A percentile compares a stretch with the other conserved stretches of the same genome.
phyloP scores from a whole-genome alignment of 2,113 vertebrate genomes.

The Actinemys pallida region DNA sequence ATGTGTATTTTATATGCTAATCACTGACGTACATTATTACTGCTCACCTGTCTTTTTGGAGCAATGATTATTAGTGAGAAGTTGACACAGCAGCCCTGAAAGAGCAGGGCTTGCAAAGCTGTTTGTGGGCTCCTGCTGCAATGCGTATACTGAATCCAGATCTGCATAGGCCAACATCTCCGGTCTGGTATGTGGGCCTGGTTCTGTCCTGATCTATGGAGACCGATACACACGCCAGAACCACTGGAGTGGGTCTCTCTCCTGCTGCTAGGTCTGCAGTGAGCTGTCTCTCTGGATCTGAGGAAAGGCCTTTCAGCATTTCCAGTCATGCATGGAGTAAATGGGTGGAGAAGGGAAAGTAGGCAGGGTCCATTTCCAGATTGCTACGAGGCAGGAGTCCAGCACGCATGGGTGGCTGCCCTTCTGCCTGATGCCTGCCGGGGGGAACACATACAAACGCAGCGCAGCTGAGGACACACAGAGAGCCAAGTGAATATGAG shows the following conservation, averaged over 20 bases:
- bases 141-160: neutral
- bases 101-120: neutral
- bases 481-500: neutral
- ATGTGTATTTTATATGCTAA: neutral
- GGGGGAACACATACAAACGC: neutral
- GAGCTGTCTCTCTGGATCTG: neutral
- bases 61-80: neutral
- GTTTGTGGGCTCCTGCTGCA: neutral
- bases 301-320: neutral
- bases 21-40: neutral
- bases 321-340: neutral
- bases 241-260: neutral
- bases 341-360: neutral
- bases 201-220: neutral
- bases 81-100: neutral
- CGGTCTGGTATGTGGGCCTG: neutral
- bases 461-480: neutral
- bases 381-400: neutral
- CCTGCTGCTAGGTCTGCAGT: no score
- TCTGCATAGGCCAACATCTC: neutral
- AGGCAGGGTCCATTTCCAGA: neutral
- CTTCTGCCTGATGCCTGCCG: neutral
- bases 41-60: neutral
- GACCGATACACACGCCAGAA: neutral
- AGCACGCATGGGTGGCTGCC: neutral